Conservation (phyloP, 2,888 invertebrate species). For the Nemurella pictetii region DNA sequence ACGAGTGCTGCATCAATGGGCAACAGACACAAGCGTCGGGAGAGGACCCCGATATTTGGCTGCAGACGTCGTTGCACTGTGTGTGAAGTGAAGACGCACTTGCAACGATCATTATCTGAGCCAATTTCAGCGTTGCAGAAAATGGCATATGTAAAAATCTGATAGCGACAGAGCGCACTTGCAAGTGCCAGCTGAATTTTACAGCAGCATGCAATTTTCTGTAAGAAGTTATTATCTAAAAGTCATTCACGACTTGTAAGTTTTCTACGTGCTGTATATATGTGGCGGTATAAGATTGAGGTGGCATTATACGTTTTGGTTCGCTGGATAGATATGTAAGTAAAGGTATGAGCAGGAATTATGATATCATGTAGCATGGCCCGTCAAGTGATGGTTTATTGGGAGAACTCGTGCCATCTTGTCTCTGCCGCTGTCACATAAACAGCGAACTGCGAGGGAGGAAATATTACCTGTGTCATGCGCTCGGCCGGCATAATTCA, state of each 20-base stretch:
- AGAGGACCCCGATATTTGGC: background rate
- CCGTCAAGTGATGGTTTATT: constrained; percentile 5
- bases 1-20: background rate
- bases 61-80: background rate
- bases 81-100: background rate
- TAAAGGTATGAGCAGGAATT: background rate
- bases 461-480: constrained; percentile 28
- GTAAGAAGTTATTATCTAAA: background rate
- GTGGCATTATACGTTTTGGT: constrained; percentile 7
- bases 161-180: background rate
- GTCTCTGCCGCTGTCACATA: constrained; percentile 17
- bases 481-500: constrained; percentile 28
- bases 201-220: background rate
- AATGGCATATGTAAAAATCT: background rate
- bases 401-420: constrained; percentile 10
- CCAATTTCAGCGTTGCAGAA: background rate
- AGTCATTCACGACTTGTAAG: background rate
- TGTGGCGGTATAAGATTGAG: background rate
- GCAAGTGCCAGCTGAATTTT: background rate
- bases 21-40: background rate
- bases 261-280: background rate
- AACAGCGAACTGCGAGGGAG: background rate
- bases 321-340: background rate
- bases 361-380: background rate
- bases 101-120: background rate